A percentile compares a stretch with the other conserved stretches of the same genome.
These are phyloP conservation scores for Cydia amplana DNA, from an alignment of 1,140 invertebrate species.

Conservation along the genomic window DNA sequence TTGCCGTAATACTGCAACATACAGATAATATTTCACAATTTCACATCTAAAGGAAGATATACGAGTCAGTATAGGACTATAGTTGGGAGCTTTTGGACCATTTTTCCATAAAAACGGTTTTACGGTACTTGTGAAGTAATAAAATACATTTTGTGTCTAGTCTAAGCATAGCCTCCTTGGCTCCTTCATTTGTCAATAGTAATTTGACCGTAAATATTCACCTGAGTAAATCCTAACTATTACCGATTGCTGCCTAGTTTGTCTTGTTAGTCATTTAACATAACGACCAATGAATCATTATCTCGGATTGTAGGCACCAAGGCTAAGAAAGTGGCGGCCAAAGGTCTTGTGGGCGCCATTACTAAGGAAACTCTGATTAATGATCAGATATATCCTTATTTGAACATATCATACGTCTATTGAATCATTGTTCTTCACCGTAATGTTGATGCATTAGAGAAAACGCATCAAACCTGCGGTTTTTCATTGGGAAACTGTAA, in stretches of 20 bases:
- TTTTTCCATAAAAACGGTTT: no score
- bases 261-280: constrained; percentile 24
- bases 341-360: constrained; percentile 24
- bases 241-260: constrained; percentile 7
- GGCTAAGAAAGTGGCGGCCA: constrained; percentile 23
- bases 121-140: no score
- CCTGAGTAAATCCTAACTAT: background rate
- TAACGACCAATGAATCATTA: constrained; percentile 16
- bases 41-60: no score
- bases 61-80: no score
- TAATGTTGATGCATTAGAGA: background rate
- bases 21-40: no score
- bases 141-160: background rate
- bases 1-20: no score
- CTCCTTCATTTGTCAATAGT: constrained; percentile 1
- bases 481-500: background rate
- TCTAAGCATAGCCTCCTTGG: constrained; percentile 12
- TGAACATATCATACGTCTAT: constrained; percentile 6
- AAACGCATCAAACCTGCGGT: background rate
- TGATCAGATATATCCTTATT: constrained; percentile 20
- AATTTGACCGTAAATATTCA: constrained; percentile 1
- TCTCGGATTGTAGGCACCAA: constrained; percentile 20
- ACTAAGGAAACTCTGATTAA: constrained; percentile 27
- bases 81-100: no score
- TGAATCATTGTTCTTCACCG: background rate